phyloP scores from a whole-genome alignment of 2,797 vertebrate species.

The Loriculus beryllinus region DNA sequence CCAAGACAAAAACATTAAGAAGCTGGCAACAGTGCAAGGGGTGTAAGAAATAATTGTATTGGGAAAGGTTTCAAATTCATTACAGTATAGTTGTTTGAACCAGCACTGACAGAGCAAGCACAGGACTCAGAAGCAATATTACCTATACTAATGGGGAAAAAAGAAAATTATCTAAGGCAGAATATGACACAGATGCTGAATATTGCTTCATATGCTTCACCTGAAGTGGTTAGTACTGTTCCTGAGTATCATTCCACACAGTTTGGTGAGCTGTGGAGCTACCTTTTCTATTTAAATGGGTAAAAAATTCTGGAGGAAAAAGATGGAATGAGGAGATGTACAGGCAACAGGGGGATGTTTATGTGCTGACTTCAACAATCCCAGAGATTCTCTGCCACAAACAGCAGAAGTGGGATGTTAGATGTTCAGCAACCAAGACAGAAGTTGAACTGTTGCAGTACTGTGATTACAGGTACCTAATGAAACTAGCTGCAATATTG shows the following conservation, averaged over 20 bases:
- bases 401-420: not conserved
- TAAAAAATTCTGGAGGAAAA: not conserved
- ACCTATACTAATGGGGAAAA: not conserved
- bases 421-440: not conserved
- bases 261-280: not conserved
- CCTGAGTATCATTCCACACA: not conserved
- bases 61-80: not conserved
- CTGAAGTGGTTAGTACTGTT: not conserved
- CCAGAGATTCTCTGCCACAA: not conserved
- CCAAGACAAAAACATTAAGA: not conserved
- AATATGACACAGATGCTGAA: not conserved
- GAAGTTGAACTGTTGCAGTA: not conserved
- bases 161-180: not conserved
- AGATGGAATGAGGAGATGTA: not conserved
- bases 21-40: not conserved
- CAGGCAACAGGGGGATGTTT: not conserved
- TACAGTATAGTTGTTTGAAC: not conserved
- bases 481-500: not conserved
- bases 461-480: not conserved
- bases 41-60: not conserved
- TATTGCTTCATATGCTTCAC: not conserved
- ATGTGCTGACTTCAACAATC: not conserved
- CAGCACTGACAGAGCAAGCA: not conserved
- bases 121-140: not conserved
- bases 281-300: not conserved